phyloP scores from a whole-genome alignment of 2,888 invertebrate species.

The Sminthurides aquaticus region DNA sequence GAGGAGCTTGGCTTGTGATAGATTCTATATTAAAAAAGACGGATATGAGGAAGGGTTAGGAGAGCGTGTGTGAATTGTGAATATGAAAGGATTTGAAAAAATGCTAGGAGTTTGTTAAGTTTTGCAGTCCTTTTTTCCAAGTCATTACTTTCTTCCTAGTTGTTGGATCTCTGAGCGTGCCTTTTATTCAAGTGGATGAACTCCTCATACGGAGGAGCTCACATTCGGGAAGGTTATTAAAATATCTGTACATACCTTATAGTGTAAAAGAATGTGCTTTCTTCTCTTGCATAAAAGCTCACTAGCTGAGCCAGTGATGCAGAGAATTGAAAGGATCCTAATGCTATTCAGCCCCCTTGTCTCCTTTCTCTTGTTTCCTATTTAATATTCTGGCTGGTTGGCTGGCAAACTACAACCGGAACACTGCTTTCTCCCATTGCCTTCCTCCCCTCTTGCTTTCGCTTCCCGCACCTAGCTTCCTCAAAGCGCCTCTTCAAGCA shows the following conservation, averaged over 20 bases:
- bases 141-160: not conserved
- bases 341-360: not conserved
- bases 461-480: no score
- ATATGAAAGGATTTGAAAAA: no score
- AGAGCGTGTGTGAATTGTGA: no score
- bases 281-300: not conserved
- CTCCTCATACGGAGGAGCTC: no score
- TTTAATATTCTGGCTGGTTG: not conserved
- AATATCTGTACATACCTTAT: not conserved
- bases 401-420: no score
- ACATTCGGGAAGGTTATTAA: not conserved
- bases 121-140: not conserved
- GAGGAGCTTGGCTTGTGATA: no score
- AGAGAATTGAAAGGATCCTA: not conserved
- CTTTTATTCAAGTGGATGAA: not conserved
- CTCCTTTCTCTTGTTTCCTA: not conserved
- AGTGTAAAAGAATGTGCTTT: not conserved
- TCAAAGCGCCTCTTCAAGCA: no score
- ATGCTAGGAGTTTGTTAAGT: no score
- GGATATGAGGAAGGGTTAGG: no score
- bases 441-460: no score
- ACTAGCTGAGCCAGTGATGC: not conserved
- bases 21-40: no score
- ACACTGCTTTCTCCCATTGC: no score
- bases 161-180: not conserved